Base-by-base conservation (phyloP, 53 echinoderm and acorn worm genomes). In the Holothuria leucospilota region DNA sequence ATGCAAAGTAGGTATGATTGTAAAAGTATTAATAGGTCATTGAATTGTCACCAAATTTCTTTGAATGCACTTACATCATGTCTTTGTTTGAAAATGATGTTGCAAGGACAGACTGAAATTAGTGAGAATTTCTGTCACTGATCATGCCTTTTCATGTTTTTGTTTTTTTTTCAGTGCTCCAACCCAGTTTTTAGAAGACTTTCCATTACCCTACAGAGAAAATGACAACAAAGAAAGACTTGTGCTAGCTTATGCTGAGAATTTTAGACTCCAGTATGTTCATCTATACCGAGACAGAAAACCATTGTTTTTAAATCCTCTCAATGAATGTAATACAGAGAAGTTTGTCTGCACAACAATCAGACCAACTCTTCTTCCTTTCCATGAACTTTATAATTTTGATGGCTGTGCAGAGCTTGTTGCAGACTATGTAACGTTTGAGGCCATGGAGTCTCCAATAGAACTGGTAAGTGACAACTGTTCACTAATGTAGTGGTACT, bases 321-420 rank as follows among this genome's bases (percentile, higher is more conserved):
- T 95, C 65, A 99, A 99, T 58, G 99, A 99, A 52, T 94, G 98
- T 46, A 84, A 89, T 4, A 90, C 92, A 26, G 99, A 99, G 25
- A 99, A 99, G 88, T 95, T 99, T 94, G 99, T 95, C 13, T 93
- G 99, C 68, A 98, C 99, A 29, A 92, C 95, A 29, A 93, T 99
- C 46, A 86, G 95, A 34, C 95, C 99, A 10, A 99, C 99, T 5
- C 86, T 93, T 25, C 89, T 95, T 14, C 99, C 92, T 14, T 99
- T 84, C 80, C 90, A 99, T 58, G 92, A 95, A 59, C 86, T 99
- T 29, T 95, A 95, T 52, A 90, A 93, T 66, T 99, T 92, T 58
- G 99, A 99, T 70, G 99, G 99, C 28, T 93, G 93, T 87, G 90
- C 99, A 46, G 99, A 99, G 73, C 95, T 99, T 87, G 99, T 95